Evolutionary conservation across 2,888 invertebrate genomes (phyloP).

Genomic region (Amiota minor): DNA sequence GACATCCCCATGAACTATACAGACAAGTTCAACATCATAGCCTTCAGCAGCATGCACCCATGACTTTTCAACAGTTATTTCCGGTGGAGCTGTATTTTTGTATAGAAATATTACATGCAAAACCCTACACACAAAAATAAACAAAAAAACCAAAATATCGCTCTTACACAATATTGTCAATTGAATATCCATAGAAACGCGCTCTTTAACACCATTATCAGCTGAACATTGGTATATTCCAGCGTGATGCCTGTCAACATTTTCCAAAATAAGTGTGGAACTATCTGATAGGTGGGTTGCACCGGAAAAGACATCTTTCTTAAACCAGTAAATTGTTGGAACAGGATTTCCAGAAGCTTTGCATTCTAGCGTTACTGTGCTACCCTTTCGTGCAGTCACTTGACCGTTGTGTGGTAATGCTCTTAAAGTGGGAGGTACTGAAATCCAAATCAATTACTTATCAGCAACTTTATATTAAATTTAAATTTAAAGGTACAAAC

Average conservation of each 20-base stretch:
- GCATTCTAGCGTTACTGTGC: slow-evolving; percentile 81
- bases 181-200: slow-evolving; percentile 75
- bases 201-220: slow-evolving; percentile 75
- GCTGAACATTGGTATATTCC: slow-evolving; percentile 76
- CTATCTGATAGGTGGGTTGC: slow-evolving; percentile 74
- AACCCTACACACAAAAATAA: background rate
- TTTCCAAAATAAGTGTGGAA: slow-evolving; percentile 74
- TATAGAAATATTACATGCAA: background rate
- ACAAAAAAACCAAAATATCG: background rate
- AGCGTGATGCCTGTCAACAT: slow-evolving; percentile 75
- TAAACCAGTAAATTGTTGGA: slow-evolving; percentile 82
- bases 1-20: slow-evolving; percentile 78
- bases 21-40: slow-evolving; percentile 78
- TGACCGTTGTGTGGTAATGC: slow-evolving; percentile 79
- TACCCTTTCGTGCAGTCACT: slow-evolving; percentile 81
- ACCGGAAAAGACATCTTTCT: slow-evolving; percentile 75
- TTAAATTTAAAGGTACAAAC: slow-evolving; percentile 50
- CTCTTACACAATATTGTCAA: slow-evolving; percentile 76
- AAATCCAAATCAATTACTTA: background rate
- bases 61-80: slow-evolving; percentile 77
- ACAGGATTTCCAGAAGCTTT: slow-evolving; percentile 83
- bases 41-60: slow-evolving; percentile 80
- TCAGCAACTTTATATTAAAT: background rate
- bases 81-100: slow-evolving; percentile 76
- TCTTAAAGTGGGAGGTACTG: slow-evolving; percentile 80